Conservation (phyloP, 2,113 vertebrate species). For the Leptobrachium leishanense region DNA sequence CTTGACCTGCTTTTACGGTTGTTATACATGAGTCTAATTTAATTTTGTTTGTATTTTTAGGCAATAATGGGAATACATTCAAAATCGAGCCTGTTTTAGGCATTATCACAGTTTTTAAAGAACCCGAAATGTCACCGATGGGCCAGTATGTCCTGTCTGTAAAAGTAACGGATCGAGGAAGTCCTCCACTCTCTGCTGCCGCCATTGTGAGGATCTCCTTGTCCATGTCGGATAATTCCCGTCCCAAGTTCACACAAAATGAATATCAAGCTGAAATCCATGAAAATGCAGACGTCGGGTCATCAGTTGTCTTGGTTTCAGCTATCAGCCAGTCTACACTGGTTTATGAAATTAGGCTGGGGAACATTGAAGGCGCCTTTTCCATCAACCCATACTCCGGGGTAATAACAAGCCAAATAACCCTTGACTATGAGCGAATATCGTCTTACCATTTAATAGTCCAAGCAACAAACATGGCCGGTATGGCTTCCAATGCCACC, state of each 20-base stretch:
- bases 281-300: conserved; percentile 85
- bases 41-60: conserved; percentile 66
- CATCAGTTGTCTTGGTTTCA: conserved; percentile 81
- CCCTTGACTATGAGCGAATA: conserved; percentile 80
- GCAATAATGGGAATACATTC: conserved; percentile 89
- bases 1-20: conserved; percentile 11
- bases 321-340: conserved; percentile 91
- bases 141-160: conserved; percentile 90
- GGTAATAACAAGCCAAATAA: conserved; percentile 82
- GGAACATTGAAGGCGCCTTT: conserved; percentile 78
- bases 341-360: conserved; percentile 87
- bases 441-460: conserved; percentile 80
- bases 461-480: conserved; percentile 93
- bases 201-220: conserved; percentile 86
- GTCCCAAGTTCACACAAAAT: conserved; percentile 85
- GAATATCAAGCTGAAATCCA: conserved; percentile 89
- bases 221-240: conserved; percentile 88
- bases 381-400: conserved; percentile 93
- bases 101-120: conserved; percentile 83
- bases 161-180: conserved; percentile 84
- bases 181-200: conserved; percentile 83
- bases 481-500: conserved; percentile 87
- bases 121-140: conserved; percentile 84
- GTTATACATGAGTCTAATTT: neutral
- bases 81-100: conserved; percentile 90